Conservation (phyloP, 2,113 vertebrate genomes). For the Eptesicus fuscus region DNA sequence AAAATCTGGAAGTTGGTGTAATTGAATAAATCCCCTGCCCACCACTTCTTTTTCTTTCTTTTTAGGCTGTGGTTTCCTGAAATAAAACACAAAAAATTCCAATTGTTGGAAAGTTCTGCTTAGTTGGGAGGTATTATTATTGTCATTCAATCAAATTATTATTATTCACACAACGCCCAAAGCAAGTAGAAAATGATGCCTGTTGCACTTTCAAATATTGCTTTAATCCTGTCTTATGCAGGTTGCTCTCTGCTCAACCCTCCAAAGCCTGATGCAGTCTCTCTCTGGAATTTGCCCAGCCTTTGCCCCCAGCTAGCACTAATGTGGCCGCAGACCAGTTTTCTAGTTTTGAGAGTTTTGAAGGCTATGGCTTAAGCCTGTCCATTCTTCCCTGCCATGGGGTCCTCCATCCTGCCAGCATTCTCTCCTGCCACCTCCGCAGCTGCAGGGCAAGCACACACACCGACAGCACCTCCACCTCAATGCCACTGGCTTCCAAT, state of each 20-base stretch:
- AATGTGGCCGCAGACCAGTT: not conserved
- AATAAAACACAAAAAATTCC: conserved; percentile 28
- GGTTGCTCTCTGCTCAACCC: too few relatives aligned
- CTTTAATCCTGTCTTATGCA: not conserved
- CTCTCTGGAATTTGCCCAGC: not conserved
- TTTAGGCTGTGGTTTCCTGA: conserved; percentile 22
- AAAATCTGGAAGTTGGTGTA: not conserved
- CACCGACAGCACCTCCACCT: fast-evolving
- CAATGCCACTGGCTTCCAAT: not conserved
- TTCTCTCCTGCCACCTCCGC: not conserved
- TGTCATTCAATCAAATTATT: not conserved
- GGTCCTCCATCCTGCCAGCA: not conserved
- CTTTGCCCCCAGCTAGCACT: not conserved
- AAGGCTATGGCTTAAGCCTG: not conserved
- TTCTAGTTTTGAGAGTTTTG: not conserved
- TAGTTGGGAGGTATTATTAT: not conserved
- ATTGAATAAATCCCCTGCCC: conserved; percentile 10
- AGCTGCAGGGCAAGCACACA: not conserved
- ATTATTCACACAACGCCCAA: not conserved
- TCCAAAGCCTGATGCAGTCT: too few relatives aligned
- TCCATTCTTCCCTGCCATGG: not conserved
- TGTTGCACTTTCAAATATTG: not conserved
- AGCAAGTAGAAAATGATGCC: not conserved
- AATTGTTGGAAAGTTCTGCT: not conserved
- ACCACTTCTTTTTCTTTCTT: not conserved